Percentiles rank a stretch among this genome's conserved stretches.
These are phyloP conservation scores for Hybos culiciformis DNA, from an alignment of 2,888 invertebrate genomes.

Conservation along the genomic window DNA sequence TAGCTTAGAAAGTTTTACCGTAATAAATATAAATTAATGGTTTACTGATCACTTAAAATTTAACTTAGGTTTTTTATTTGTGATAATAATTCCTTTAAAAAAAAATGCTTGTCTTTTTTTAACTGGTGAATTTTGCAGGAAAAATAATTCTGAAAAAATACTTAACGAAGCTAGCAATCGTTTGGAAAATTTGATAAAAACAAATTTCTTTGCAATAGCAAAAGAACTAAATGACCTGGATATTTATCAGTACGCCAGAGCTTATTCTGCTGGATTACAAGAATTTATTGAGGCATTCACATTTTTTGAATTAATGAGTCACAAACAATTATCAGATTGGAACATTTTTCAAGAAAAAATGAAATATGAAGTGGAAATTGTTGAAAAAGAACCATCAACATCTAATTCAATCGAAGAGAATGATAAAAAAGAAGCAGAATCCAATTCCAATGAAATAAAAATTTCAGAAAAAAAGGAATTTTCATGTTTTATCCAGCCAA, in stretches of 20 bases:
- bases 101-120: no score
- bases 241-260: constrained; percentile 50
- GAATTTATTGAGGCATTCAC: constrained; percentile 80
- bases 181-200: constrained; percentile 42
- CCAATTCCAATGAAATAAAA: neutral
- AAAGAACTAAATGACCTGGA: constrained; percentile 58
- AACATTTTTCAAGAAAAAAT: constrained; percentile 35
- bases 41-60: no score
- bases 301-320: constrained; percentile 55
- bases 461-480: constrained; percentile 5
- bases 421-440: constrained; percentile 1
- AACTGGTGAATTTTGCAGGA: constrained; percentile 26
- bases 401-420: no score
- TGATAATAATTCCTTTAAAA: no score
- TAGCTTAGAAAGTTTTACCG: no score
- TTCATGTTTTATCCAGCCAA: constrained; percentile 33
- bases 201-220: constrained; percentile 52
- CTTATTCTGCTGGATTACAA: constrained; percentile 52
- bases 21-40: no score
- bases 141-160: constrained; percentile 41
- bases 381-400: no score
- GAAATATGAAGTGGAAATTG: constrained; percentile 7
- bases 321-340: constrained; percentile 46
- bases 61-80: no score
- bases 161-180: constrained; percentile 52